Conservation (phyloP, 2,888 invertebrate genomes). For the Cephus nigrinus region DNA sequence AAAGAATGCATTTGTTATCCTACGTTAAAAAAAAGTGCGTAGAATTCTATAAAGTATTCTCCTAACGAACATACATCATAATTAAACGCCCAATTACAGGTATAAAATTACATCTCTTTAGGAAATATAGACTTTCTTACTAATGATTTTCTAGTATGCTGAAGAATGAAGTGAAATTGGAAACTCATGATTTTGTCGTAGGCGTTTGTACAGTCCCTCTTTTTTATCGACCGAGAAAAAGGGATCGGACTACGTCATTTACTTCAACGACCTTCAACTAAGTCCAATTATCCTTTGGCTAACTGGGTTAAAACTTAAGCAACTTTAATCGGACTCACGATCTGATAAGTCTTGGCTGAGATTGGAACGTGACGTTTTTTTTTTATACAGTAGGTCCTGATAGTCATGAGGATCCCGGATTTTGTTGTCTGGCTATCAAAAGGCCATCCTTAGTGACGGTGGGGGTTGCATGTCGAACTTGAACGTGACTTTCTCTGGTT, state of each 20-base stretch:
- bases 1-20: background rate
- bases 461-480: background rate
- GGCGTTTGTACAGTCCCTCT: background rate
- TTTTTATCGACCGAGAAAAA: background rate
- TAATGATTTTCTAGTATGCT: background rate
- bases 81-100: background rate
- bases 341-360: background rate
- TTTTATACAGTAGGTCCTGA: background rate
- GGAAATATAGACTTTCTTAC: background rate
- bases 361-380: background rate
- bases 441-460: background rate
- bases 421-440: background rate
- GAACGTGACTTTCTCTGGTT: slow-evolving; percentile 5
- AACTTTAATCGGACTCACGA: background rate
- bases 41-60: background rate
- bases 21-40: background rate
- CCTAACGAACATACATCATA: background rate
- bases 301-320: slow-evolving; percentile 2
- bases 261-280: background rate
- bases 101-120: background rate
- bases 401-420: background rate
- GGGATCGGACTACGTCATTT: background rate
- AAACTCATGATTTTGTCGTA: background rate
- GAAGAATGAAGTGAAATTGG: background rate
- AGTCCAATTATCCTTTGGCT: background rate